Evolutionary conservation across 1,140 invertebrate genomes (phyloP), one percentile per base, ranked within the genome.

Genomic region (Mylabris phalerata): DNA sequence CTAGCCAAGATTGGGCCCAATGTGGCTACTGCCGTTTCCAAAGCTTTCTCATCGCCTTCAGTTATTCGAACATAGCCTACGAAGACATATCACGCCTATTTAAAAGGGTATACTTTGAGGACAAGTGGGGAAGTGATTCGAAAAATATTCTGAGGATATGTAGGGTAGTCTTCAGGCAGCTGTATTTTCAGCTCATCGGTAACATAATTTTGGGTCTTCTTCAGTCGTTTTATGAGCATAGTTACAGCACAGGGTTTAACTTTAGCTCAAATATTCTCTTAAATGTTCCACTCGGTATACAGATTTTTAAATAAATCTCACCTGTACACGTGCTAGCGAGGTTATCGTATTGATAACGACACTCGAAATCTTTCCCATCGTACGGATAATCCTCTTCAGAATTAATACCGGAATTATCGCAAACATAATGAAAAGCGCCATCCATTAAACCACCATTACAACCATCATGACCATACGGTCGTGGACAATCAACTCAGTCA

Each of bases 1-100:
- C 84, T 82, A 2, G 89, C 92, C 88, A 57, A 96, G 89, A 2
- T 66, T 0, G 93, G 92, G 7, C 93, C 93, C 63, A 89, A 77
- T 9, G 86, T 89, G 49, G 89, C 88, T 45, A 95, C 79, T 0
- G 91, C 90, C 44, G 80, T 72, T 66, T 85, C 77, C 44, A 95
- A 75, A 60, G 86, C 80, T 5, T 82, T 59, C 74, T 95, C 87
- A 70, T 87, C 73, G 63, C 84, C 82, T 60, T 79, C 57, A 39
- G 82, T 71, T 62, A 88, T 69, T 65, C 86, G 77, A 26, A 86
- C 82, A 66, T 79, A 89, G 6, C 87, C 87, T 44, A 69, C 3
- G 26, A 11, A 32, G 5, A 19, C 19, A 19, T 19, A 19, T 1
- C 13, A 19, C 1, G 19, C 1, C 19, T 13, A 13, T 19, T 19